Percentiles rank a stretch among this genome's conserved stretches.
phyloP scores from a whole-genome alignment of 2,888 invertebrate genomes.

The Campopleginae sp. region DNA sequence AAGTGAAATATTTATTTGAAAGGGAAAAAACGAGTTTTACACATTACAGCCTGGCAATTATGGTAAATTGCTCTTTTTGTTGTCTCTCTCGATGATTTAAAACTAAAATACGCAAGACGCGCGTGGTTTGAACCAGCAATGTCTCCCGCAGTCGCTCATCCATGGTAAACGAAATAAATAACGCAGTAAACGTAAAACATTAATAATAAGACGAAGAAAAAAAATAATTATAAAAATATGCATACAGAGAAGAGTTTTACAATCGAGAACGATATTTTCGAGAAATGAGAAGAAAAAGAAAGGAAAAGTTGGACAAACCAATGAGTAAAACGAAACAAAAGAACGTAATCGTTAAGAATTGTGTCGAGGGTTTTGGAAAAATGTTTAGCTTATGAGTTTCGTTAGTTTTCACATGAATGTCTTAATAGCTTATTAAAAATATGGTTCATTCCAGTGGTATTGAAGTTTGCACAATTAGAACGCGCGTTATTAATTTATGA shows the following conservation, averaged over 20 bases:
- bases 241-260: conserved; percentile 11
- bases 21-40: conserved; percentile 34
- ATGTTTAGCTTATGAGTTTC: conserved; percentile 31
- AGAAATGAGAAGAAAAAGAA: neutral
- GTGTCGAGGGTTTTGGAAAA: neutral
- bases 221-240: conserved; percentile 26
- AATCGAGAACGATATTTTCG: conserved; percentile 3
- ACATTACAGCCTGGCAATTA: conserved; percentile 25
- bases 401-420: neutral
- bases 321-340: neutral
- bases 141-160: conserved; percentile 11
- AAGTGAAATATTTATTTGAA: conserved; percentile 59
- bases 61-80: conserved; percentile 1
- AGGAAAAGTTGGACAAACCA: neutral
- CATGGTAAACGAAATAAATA: conserved; percentile 63
- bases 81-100: conserved; percentile 14
- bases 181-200: conserved; percentile 41
- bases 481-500: neutral
- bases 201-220: conserved; percentile 7
- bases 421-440: conserved; percentile 53
- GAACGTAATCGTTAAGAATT: conserved; percentile 10
- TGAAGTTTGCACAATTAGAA: neutral
- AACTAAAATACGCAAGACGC: conserved; percentile 31
- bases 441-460: conserved; percentile 16
- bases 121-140: conserved; percentile 5